Evolutionary conservation across 2,113 vertebrate species (phyloP).

Genomic region (Haplochromis burtoni): DNA sequence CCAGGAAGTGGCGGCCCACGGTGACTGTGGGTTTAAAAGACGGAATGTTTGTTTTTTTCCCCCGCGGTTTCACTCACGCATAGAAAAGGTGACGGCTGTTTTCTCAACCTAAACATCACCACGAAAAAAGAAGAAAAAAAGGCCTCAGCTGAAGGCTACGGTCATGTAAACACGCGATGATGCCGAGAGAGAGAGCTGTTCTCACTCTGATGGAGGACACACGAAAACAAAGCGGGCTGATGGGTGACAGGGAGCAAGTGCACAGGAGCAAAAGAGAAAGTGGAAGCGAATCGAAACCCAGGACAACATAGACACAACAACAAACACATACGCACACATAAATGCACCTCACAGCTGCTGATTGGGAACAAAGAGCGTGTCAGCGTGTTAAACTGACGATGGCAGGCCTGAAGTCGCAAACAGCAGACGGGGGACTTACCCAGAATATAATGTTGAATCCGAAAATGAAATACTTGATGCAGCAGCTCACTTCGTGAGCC

Average conservation of each 20-base stretch:
- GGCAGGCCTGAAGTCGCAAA: not conserved
- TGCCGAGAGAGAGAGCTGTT: not conserved
- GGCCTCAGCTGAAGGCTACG: not conserved
- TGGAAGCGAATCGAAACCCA: not conserved
- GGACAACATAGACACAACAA: not conserved
- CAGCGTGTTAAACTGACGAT: not conserved
- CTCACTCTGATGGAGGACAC: not conserved
- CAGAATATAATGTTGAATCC: conserved; percentile 99
- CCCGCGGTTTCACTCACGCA: not conserved
- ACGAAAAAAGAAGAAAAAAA: not conserved
- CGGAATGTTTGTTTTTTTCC: not conserved
- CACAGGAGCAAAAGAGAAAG: not conserved
- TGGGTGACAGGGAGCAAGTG: conserved; percentile 28
- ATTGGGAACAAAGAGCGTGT: not conserved
- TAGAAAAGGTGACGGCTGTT: not conserved
- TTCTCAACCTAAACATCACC: not conserved
- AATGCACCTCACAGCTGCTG: not conserved
- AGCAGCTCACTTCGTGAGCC: conserved; percentile 98
- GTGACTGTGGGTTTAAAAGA: not conserved
- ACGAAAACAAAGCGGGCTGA: not conserved
- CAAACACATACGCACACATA: not conserved
- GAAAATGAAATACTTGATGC: conserved; percentile 99
- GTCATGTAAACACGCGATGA: not conserved
- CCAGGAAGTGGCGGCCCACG: not conserved
- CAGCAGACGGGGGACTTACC: conserved; percentile 73